A percentile compares a stretch with the other conserved stretches of the same genome.
Conservation (phyloP, 2,113 vertebrate genomes). For the Catagonus wagneri region DNA sequence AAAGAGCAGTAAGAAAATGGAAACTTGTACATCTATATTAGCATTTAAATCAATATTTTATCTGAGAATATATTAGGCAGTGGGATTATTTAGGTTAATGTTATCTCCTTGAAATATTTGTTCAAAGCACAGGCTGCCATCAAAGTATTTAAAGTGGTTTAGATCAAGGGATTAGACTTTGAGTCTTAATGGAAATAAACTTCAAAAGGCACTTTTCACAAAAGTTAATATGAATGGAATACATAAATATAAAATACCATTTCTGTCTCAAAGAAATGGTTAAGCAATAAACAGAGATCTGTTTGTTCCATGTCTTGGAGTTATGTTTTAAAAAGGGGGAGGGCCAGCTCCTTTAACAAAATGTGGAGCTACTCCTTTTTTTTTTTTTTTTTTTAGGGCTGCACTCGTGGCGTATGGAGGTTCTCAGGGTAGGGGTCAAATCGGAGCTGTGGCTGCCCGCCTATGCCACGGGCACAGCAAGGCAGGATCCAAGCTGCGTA, state of each 20-base stretch:
- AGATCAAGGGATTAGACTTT: constrained; percentile 49
- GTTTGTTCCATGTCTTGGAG: neutral
- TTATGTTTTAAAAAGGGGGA: constrained; percentile 17
- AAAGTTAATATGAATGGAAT: constrained; percentile 49
- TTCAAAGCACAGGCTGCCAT: constrained; percentile 65
- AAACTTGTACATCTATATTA: neutral
- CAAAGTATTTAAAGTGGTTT: constrained; percentile 19
- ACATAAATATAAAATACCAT: neutral
- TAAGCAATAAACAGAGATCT: neutral
- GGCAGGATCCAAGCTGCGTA: no score
- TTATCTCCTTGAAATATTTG: constrained; percentile 70
- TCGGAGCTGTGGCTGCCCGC: no score
- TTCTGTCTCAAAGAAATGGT: constrained; percentile 5
- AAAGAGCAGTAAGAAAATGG: constrained; percentile 19
- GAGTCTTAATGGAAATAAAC: constrained; percentile 28
- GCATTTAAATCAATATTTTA: neutral
- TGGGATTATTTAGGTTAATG: constrained; percentile 73
- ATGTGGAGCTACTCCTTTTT: neutral
- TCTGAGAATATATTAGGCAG: constrained; percentile 45
- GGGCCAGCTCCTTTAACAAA: constrained; percentile 15
- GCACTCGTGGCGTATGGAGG: no score
- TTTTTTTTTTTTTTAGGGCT: no score
- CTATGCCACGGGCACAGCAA: no score
- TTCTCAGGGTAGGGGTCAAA: no score
- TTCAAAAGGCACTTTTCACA: constrained; percentile 26